phyloP scores from a whole-genome alignment of 2,797 vertebrate species.

The Mus minutoides region DNA sequence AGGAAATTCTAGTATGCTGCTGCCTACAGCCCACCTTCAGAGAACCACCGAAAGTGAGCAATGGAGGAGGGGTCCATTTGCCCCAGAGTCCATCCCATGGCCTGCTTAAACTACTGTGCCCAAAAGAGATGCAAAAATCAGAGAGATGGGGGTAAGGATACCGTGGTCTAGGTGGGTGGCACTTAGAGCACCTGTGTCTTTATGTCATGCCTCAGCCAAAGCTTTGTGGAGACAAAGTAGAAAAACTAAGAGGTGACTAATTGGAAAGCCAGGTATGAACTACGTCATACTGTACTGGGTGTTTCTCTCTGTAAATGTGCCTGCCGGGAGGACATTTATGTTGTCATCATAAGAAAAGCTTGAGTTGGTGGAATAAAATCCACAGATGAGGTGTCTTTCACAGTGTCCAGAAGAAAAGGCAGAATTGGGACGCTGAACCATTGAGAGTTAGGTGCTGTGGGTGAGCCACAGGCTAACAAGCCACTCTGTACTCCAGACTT shows the following conservation, averaged over 20 bases:
- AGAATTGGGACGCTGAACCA: neutral
- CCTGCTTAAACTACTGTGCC: neutral
- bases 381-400: neutral
- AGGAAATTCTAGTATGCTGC: neutral
- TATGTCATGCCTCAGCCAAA: neutral
- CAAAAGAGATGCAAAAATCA: neutral
- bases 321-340: neutral
- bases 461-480: neutral
- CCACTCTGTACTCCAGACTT: neutral
- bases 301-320: neutral
- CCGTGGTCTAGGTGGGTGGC: neutral
- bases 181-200: neutral
- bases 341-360: no score
- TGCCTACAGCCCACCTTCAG: neutral
- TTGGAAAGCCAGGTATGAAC: accelerated
- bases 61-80: neutral
- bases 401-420: neutral
- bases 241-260: neutral
- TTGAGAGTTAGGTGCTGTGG: accelerated
- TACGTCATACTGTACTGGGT: no score
- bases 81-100: neutral
- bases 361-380: neutral
- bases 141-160: neutral
- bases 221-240: neutral
- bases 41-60: neutral